Conservation (phyloP, 2,888 invertebrate genomes). For the Anodontia alba region DNA sequence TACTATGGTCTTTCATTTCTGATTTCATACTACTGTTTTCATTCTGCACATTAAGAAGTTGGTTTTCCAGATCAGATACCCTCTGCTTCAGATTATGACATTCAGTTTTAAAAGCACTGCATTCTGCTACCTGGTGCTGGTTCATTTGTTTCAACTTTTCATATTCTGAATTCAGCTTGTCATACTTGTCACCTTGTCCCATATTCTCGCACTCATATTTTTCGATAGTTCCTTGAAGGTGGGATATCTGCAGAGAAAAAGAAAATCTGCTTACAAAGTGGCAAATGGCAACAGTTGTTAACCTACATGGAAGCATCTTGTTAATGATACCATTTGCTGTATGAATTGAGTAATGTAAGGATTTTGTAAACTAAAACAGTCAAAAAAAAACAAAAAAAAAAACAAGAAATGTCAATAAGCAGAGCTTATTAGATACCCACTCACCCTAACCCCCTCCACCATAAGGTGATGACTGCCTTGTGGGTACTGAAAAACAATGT, state of each 20-base stretch:
- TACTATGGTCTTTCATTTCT: conserved; percentile 50
- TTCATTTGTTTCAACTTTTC: conserved; percentile 65
- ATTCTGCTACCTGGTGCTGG: conserved; percentile 52
- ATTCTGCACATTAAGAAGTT: conserved; percentile 35
- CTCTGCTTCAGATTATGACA: conserved; percentile 53
- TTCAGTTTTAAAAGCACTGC: conserved; percentile 47
- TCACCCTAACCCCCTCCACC: too few relatives aligned
- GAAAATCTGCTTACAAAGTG: too few relatives aligned
- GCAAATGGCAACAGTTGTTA: too few relatives aligned
- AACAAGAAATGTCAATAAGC: too few relatives aligned
- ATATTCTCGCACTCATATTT: conserved; percentile 65
- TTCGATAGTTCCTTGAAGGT: conserved; percentile 67
- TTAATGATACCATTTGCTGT: too few relatives aligned
- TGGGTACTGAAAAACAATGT: too few relatives aligned
- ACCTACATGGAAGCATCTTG: too few relatives aligned
- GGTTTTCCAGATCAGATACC: conserved; percentile 47
- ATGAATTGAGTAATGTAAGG: too few relatives aligned
- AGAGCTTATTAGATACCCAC: too few relatives aligned
- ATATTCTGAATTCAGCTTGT: conserved; percentile 67
- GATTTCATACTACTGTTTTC: conserved; percentile 52
- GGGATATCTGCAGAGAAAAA: conserved; percentile 50
- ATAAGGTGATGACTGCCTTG: too few relatives aligned
- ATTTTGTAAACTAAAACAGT: too few relatives aligned
- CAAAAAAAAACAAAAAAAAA: too few relatives aligned
- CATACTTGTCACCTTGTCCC: conserved; percentile 69